Percentiles rank a stretch among this genome's conserved stretches.
Conservation (phyloP, 2,888 invertebrate genomes). For the Cephus sareptanus region DNA sequence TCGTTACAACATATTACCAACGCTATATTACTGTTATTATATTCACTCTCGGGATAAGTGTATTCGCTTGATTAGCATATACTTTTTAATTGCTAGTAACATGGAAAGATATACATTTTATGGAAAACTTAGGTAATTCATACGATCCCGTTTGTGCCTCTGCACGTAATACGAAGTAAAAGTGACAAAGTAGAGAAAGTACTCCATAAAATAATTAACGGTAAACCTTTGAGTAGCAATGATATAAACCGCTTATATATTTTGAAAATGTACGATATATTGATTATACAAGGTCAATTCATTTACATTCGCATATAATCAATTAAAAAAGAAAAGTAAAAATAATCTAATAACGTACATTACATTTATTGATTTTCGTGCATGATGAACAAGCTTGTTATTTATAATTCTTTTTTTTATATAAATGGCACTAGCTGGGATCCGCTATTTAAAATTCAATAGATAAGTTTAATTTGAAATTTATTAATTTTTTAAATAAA, state of each 20-base stretch:
- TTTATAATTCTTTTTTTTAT: not conserved
- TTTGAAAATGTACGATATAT: not conserved
- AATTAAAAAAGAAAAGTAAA: not conserved
- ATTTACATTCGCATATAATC: not conserved
- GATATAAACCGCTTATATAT: not conserved
- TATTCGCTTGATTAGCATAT: not conserved
- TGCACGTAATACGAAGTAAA: not conserved
- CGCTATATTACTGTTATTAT: not conserved
- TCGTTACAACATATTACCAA: not conserved
- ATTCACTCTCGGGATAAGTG: not conserved
- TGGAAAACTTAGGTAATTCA: not conserved
- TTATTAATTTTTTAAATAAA: not conserved
- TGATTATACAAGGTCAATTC: too few relatives aligned
- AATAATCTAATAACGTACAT: not conserved
- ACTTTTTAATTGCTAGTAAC: not conserved
- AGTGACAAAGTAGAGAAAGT: not conserved
- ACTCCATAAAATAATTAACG: not conserved
- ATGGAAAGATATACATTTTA: not conserved
- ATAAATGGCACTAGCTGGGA: not conserved
- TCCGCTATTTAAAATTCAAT: not conserved
- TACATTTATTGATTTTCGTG: not conserved
- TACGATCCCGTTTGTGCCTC: not conserved
- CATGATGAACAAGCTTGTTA: not conserved
- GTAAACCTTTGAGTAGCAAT: not conserved
- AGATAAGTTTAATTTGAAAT: not conserved